Conservation (phyloP, 2,888 invertebrate species). For the Chaetoderma sp. region DNA sequence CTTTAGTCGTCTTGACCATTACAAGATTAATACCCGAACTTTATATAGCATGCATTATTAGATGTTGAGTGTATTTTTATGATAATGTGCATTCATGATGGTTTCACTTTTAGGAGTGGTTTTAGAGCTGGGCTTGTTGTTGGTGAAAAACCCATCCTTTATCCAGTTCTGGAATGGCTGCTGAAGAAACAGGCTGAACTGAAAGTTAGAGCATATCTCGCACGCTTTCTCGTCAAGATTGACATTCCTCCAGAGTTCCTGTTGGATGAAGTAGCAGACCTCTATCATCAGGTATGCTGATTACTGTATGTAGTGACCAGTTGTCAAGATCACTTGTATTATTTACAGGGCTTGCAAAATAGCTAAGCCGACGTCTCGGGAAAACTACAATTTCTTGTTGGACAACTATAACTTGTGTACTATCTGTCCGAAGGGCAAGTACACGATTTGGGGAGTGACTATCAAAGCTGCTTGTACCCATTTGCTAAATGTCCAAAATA, state of each 20-base stretch:
- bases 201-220: slow-evolving; percentile 86
- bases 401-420: no score
- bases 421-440: no score
- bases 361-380: no score
- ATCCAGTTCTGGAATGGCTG: slow-evolving; percentile 85
- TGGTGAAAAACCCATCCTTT: slow-evolving; percentile 81
- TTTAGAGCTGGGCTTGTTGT: slow-evolving; percentile 78
- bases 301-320: background rate
- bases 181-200: slow-evolving; percentile 80
- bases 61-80: no score
- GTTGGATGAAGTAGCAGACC: slow-evolving; percentile 79
- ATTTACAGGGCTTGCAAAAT: background rate
- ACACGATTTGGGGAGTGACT: no score
- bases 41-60: no score
- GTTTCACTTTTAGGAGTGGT: slow-evolving; percentile 69
- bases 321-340: background rate
- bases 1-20: no score
- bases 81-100: no score
- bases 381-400: no score
- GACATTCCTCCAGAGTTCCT: slow-evolving; percentile 82
- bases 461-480: no score
- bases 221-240: slow-evolving; percentile 76
- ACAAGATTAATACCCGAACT: no score
- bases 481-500: no score
- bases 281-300: slow-evolving; percentile 77